phyloP scores from a whole-genome alignment of 2,797 vertebrate genomes.

The Vipera latastei region DNA sequence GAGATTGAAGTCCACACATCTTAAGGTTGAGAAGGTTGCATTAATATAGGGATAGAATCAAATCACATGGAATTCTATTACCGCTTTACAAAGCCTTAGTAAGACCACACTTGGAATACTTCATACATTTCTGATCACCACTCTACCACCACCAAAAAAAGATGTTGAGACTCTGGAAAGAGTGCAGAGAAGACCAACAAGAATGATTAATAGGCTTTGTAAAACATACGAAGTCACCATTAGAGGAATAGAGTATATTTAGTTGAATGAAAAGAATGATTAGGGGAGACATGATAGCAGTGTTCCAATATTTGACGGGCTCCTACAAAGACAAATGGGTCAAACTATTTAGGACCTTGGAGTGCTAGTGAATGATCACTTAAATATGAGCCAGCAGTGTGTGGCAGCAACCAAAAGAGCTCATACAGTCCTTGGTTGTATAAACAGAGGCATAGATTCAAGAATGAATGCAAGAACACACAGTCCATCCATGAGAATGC shows the following conservation, averaged over 20 bases:
- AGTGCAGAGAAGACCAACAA: not conserved
- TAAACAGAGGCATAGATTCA: too few species aligned
- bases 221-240: not conserved
- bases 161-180: not conserved
- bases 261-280: too few species aligned
- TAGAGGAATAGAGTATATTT: too few species aligned
- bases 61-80: not conserved
- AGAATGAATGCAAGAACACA: not conserved
- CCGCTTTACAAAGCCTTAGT: too few species aligned
- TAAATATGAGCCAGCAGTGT: too few species aligned
- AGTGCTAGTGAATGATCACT: too few species aligned
- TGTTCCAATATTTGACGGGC: too few species aligned
- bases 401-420: too few species aligned
- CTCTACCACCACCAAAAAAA: not conserved
- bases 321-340: too few species aligned
- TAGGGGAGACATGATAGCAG: too few species aligned
- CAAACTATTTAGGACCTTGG: too few species aligned
- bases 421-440: too few species aligned
- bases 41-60: not conserved
- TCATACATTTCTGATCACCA: not conserved
- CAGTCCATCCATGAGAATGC: not conserved
- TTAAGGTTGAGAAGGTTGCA: not conserved
- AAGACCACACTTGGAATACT: not conserved
- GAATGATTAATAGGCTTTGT: not conserved
- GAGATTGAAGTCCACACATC: not conserved